Base-by-base conservation (phyloP, 2,113 vertebrate species). In the Silurus meridionalis region DNA sequence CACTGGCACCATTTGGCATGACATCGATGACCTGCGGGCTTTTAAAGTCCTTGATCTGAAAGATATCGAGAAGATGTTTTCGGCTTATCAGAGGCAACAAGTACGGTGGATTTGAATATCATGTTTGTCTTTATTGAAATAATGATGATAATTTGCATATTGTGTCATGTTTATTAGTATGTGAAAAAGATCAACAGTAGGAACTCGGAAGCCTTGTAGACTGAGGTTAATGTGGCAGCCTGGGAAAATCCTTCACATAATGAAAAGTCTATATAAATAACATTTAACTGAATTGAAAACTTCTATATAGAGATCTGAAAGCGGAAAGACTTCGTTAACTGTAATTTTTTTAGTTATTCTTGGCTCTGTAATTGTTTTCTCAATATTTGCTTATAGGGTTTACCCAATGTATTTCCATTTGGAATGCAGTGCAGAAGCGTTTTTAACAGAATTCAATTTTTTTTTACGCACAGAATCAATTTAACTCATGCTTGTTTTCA, bases 41-140 rank as follows among this genome's bases (percentile, higher is more conserved):
- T 99, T 98, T 93, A 97, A 96, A 91, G 94, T 97, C 46, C 92
- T 99, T 60, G 98, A 99, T 91, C 94, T 99, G 83, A 96, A 97
- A 89, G 98, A 99, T 91, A 98, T 99, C 87, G 98, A 99, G 92
- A 98, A 97, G 93, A 99, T 98, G 97, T 99, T 99, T 90, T 99
- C 98, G 0, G 98, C 98, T 0, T 99, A 99, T 93, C 98, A 99
- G 92, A 96, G 97, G 92, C 98, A 93, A 75, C 95, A 95, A 93
- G 95, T 95, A 91, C 83, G 92, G 15, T 89, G 80, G 77, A 37
- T 58, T 64, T 81, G 61, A 82, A 82, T 52, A 58, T 15, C 13
- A 6, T 8, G 4, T 23, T 80, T 80, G 61, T 37, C 1, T 15
- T 77, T 13, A 3, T 63, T n/a, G 17, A 13, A n/a, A 6, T 64